Evolutionary conservation across 2,888 invertebrate species (phyloP), one percentile per base, ranked within the genome.

Genomic region (Campopleginae sp.): DNA sequence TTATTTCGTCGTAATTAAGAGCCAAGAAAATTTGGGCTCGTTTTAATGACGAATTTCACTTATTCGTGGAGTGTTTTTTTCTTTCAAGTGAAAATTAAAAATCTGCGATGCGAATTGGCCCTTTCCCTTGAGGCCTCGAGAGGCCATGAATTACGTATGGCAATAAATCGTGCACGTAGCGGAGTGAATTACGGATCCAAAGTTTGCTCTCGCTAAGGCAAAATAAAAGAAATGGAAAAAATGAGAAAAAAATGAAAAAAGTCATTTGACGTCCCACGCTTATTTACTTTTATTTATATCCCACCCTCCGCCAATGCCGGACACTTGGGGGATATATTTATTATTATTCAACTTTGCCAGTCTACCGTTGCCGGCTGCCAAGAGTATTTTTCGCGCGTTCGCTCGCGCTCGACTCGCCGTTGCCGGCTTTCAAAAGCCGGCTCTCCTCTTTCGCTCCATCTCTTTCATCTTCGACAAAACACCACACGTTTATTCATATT

Each of bases 321-420:
- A 82, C 82, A 80, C 85, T 82, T 23, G 79, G 71, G 31, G 82
- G 71, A 79, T 85, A 82, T 82, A 82, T 82, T 85, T 82, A 82
- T 85, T 82, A 82, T 76, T 82, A 85, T 85, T 78, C 74, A 82
- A 82, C 85, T 54, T 85, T 54, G 81, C 81, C 81, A 70, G 90
- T 91, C 90, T 91, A 90, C 89, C 88, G 90, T 90, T 88, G 91
- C 91, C 88, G 88, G 88, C 90, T 91, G 92, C 92, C 91, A 91
- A 91, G 90, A 89, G 89, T 90, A 90, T 91, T 91, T 91, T 91
- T 91, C 85, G 82, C 86, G 85, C n/a, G 63, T 72, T 51, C 23
- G 72, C 51, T 27, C 79, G 74, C 48, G 78, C 33, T 27, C 48
- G 76, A 65, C 66, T 54, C 44, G 23, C 48, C 48, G 70, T 17